Conservation (phyloP, 1,140 invertebrate species). For the Drosophila repleta region DNA sequence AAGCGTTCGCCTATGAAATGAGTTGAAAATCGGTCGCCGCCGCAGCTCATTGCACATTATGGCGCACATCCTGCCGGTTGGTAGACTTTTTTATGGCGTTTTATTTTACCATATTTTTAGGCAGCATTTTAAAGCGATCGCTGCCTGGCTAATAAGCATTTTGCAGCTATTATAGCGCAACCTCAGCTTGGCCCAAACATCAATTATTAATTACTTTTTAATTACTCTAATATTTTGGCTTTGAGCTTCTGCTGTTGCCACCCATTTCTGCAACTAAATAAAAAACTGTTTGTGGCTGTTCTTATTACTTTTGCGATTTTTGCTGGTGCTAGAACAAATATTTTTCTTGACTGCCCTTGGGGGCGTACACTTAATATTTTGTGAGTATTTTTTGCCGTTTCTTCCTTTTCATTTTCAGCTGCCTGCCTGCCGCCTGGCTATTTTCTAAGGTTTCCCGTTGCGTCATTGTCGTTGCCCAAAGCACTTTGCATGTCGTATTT, state of each 20-base stretch:
- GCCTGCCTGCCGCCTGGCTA: conserved; percentile 24
- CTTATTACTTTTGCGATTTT: conserved; percentile 20
- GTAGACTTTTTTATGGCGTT: conserved; percentile 11
- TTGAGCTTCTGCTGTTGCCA: background rate
- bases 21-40: conserved; percentile 45
- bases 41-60: conserved; percentile 55
- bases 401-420: conserved; percentile 4
- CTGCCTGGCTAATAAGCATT: conserved; percentile 41
- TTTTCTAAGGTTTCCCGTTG: conserved; percentile 53
- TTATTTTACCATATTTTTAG: conserved; percentile 31
- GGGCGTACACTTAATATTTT: conserved; percentile 48
- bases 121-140: conserved; percentile 26
- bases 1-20: conserved; percentile 53
- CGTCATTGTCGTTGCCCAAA: conserved; percentile 42
- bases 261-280: conserved; percentile 8
- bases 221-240: conserved; percentile 26
- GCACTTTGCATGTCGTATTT: conserved; percentile 44
- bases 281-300: conserved; percentile 1
- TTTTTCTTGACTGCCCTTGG: conserved; percentile 38
- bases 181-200: conserved; percentile 3
- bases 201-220: conserved; percentile 41
- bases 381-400: conserved; percentile 11
- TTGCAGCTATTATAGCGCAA: conserved; percentile 27
- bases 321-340: conserved; percentile 18
- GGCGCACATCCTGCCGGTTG: conserved; percentile 47